Conservation (phyloP, 2,797 vertebrate genomes). For the Petrocephalus sullivani region DNA sequence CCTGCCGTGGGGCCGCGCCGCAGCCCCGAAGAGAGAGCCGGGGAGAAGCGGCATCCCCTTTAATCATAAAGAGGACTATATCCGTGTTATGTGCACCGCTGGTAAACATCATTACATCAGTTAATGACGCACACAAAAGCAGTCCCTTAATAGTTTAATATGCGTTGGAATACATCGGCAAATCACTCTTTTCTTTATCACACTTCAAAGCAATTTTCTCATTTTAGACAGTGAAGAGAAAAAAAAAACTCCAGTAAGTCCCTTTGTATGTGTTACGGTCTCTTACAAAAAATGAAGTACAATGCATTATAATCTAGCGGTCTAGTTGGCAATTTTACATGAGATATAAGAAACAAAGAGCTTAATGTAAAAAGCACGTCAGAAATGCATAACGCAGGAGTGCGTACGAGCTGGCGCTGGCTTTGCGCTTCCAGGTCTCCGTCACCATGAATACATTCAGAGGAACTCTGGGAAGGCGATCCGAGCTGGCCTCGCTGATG, state of each 20-base stretch:
- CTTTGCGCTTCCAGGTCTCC: not conserved
- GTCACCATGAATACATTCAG: not conserved
- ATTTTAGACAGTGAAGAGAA: conserved; percentile 4
- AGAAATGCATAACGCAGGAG: not conserved
- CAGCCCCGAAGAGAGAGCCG: not conserved
- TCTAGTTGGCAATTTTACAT: conserved; percentile 4
- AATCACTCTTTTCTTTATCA: conserved; percentile 28
- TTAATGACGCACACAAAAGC: not conserved
- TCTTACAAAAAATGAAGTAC: not conserved
- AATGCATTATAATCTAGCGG: conserved; percentile 26
- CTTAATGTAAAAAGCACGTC: not conserved
- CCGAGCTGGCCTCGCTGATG: not conserved
- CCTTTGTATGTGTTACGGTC: not conserved
- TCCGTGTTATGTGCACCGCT: not conserved
- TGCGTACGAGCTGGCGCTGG: not conserved
- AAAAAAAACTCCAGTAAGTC: conserved; percentile 13
- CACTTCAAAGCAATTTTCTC: conserved; percentile 27
- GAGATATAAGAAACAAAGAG: not conserved
- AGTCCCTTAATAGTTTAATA: conserved; percentile 33
- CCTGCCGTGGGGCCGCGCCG: not conserved
- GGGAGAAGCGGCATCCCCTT: not conserved
- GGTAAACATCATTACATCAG: not conserved
- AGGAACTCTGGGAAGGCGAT: not conserved
- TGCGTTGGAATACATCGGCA: conserved; percentile 37
- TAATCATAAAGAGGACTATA: conserved; percentile 1